Conservation (phyloP, 2,888 invertebrate genomes). For the Latheticus oryzae region DNA sequence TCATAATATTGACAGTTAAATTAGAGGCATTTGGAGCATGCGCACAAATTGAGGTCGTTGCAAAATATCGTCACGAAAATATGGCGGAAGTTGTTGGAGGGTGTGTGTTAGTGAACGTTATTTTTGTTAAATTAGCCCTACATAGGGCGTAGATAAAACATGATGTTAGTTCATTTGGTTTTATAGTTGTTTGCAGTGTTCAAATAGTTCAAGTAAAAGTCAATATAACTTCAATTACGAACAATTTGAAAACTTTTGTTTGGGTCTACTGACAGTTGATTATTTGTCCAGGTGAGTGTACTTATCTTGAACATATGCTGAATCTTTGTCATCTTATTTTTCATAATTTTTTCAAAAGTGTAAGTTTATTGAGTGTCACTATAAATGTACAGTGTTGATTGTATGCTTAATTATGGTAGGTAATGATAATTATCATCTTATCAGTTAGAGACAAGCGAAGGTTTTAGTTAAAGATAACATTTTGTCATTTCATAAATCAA, state of each 20-base stretch:
- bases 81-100: slow-evolving; percentile 27
- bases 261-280: slow-evolving; percentile 10
- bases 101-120: slow-evolving; percentile 21
- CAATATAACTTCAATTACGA: too few species aligned
- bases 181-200: slow-evolving; percentile 13
- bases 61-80: slow-evolving; percentile 31
- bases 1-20: slow-evolving; percentile 14
- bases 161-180: slow-evolving; percentile 14
- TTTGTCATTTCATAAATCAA: too few species aligned
- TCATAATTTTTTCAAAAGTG: too few species aligned
- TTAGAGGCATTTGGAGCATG: slow-evolving; percentile 22
- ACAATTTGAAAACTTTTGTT: not conserved
- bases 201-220: not conserved
- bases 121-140: slow-evolving; percentile 23
- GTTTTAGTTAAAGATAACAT: too few species aligned
- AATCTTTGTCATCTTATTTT: slow-evolving; percentile 1
- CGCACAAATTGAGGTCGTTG: slow-evolving; percentile 35
- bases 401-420: too few species aligned
- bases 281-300: slow-evolving; percentile 22
- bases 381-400: too few species aligned
- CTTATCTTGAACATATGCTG: slow-evolving; percentile 32
- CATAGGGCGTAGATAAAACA: slow-evolving; percentile 17
- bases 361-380: too few species aligned
- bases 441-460: too few species aligned
- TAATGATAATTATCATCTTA: too few species aligned